These are phyloP conservation scores for Bimastos eiseni DNA, from an alignment of 2,888 invertebrate genomes.

Conservation along the genomic window DNA sequence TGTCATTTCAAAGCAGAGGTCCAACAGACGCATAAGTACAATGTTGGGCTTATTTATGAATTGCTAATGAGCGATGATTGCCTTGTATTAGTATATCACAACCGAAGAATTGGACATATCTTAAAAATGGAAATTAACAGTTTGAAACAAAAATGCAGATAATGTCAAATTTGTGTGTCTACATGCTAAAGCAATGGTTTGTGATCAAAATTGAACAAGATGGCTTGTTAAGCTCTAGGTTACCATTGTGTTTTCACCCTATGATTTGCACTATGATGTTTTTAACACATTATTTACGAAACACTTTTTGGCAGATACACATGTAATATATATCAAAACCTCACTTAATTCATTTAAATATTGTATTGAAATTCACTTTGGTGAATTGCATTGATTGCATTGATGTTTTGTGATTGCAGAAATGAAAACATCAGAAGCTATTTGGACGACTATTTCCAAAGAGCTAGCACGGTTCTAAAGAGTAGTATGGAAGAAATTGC, in stretches of 20 bases:
- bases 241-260: background rate
- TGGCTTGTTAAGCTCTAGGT: background rate
- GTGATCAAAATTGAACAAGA: background rate
- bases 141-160: too few species aligned
- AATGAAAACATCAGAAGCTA: slow-evolving; percentile 5
- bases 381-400: background rate
- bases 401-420: slow-evolving; percentile 17
- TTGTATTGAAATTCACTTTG: background rate
- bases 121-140: too few species aligned
- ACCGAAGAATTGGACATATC: too few species aligned
- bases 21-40: too few species aligned
- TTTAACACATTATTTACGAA: background rate
- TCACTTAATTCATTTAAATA: background rate
- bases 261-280: background rate
- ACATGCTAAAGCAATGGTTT: too few species aligned
- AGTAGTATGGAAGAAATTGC: slow-evolving; percentile 37
- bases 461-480: slow-evolving; percentile 36
- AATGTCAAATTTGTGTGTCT: too few species aligned
- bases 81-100: too few species aligned
- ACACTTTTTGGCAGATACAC: background rate
- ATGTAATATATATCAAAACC: background rate
- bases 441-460: slow-evolving; percentile 31
- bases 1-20: too few species aligned
- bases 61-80: too few species aligned
- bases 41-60: too few species aligned